Evolutionary conservation across 2,113 vertebrate species (phyloP), one percentile per base, ranked within the genome.

Genomic region (Poeciliopsis prolifica): DNA sequence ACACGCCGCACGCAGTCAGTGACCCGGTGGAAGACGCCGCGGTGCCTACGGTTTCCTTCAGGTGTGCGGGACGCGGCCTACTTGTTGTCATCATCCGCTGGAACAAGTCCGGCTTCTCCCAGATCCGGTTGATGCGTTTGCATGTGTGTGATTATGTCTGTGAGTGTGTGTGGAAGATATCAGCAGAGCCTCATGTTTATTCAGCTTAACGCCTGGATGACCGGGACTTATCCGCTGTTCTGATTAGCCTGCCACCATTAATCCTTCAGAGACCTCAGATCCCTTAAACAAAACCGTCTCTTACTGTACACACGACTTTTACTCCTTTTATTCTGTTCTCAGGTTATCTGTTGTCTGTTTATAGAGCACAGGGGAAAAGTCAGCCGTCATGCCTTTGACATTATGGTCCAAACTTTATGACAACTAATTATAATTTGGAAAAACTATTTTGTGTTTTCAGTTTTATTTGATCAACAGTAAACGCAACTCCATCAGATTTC

Each of bases 241-340:
- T 92, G 93, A 93, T 94, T 92, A 93, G 90, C 88, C 91, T 92
- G 92, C 93, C 91, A 92, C 93, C 93, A 92, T 92, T 91, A 91
- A 93, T 92, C 91, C 92, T 92, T 90, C 90, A 93, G 90, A 93
- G 93, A 91, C 89, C 87, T 72, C 83, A 79, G 83, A 80, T 81
- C 87, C 87, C 82, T 91, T 83, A 87, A 88, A 92, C 83, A 91
- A 78, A 70, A 81, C 83, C 77, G 80, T 81, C 83, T 82, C 71
- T 69, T 62, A 81, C 67, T 75, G 77, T 67, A 81, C 73, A 65
- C 31, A 17, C 4, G 6, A 42, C 65, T 66, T 42, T 66, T 64
- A 24, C n/a, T 37, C 6, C 26, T 66, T 40, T 66, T 42, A 14
- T 40, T 42, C 24, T 40, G 26, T 22, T 31, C 33, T 9, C 29